A percentile compares a stretch with the other conserved stretches of the same genome.
Conservation (phyloP, 2,113 vertebrate genomes). For the Corydoras maculifer region DNA sequence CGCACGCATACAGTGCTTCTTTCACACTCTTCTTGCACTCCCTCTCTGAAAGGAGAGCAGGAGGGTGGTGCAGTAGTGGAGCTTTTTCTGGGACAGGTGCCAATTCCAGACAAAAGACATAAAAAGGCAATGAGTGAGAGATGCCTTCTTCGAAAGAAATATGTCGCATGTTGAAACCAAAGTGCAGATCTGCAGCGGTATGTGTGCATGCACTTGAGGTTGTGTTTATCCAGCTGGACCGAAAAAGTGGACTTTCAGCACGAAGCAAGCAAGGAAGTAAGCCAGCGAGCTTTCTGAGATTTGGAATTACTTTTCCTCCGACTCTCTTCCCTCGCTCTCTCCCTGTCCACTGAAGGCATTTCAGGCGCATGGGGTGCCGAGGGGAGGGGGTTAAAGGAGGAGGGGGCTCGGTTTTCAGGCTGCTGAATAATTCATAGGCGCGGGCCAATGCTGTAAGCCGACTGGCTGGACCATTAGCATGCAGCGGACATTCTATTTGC, state of each 20-base stretch:
- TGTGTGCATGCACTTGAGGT: constrained; percentile 6
- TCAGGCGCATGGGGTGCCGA: constrained; percentile 49
- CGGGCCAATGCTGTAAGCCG: constrained; percentile 69
- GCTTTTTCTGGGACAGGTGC: constrained; percentile 86
- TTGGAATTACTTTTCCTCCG: constrained; percentile 44
- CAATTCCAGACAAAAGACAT: constrained; percentile 85
- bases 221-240: constrained; percentile 36
- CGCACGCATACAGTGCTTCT: constrained; percentile 41
- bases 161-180: constrained; percentile 49
- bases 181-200: constrained; percentile 44
- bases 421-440: constrained; percentile 87
- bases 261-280: constrained; percentile 24
- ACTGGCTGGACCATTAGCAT: constrained; percentile 80
- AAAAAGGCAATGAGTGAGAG: constrained; percentile 71
- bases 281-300: constrained; percentile 46
- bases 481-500: constrained; percentile 81
- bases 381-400: constrained; percentile 42
- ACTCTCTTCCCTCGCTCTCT: constrained; percentile 48
- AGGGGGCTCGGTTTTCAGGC: constrained; percentile 58
- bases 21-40: constrained; percentile 49
- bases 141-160: constrained; percentile 54
- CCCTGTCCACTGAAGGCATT: constrained; percentile 69
- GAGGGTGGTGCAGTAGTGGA: constrained; percentile 68
- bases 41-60: constrained; percentile 68
- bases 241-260: constrained; percentile 32